Evolutionary conservation across 1,140 invertebrate species (phyloP), one percentile per base, ranked within the genome.

Genomic region (Drosophila persimilis): DNA sequence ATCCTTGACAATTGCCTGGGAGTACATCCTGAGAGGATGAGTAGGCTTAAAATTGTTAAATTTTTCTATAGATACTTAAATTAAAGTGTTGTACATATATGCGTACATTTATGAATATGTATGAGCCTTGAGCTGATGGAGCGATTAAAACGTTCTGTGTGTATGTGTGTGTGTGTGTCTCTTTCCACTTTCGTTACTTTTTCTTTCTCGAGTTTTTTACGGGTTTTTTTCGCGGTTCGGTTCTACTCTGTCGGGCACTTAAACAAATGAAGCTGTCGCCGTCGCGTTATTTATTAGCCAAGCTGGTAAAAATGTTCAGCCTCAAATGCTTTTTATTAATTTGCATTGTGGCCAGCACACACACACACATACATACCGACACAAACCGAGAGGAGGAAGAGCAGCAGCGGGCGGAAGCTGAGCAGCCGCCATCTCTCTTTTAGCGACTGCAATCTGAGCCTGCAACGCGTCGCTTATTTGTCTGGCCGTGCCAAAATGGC

Each of bases 241-340:
- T 74, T 58, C 47, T 52, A 72, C 67, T 51, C 55, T 74, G 80
- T 80, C 77, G 62, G 73, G 73, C 81, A 86, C 81, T 86, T 88
- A 78, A 86, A 81, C 83, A 86, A 86, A 86, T 86, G 81, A 86
- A 86, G 81, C 78, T 86, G 81, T 86, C 81, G 65, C 55, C 73
- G 48, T 64, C 74, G 83, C 65, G 77, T 86, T 88, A 86, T 86
- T 86, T 86, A 86, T 86, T 81, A 81, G 77, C 55, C 70, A 52
- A 77, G 78, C 78, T 77, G 78, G 53, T 80, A 60, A 81, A 63
- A 65, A 57, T 78, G 79, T 81, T 69, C 81, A 86, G 81, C 83
- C 81, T 86, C 74, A 86, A 86, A 86, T 88, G 78, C 73, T 81
- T 81, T 86, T 86, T 86, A 86, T 86, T 86, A 86, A 86, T 86